Percentiles rank a stretch among this genome's conserved stretches.
Conservation (phyloP, 2,797 vertebrate species). For the Pristis pectinata region DNA sequence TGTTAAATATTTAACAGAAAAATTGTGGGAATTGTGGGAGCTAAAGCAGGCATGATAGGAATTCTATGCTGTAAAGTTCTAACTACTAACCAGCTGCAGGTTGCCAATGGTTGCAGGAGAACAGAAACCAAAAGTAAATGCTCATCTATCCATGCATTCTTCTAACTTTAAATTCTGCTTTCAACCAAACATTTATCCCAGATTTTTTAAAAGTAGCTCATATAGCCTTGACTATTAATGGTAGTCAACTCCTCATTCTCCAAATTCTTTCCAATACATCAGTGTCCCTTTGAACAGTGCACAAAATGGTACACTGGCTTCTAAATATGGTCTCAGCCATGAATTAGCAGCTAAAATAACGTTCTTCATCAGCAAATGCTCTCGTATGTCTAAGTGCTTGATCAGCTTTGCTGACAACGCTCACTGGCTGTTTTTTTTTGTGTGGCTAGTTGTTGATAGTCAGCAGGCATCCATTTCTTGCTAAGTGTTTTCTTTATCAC, state of each 20-base stretch:
- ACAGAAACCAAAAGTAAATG: background rate
- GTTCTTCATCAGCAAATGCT: background rate
- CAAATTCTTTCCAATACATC: constrained; percentile 22
- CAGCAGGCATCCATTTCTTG: background rate
- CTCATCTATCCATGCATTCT: background rate
- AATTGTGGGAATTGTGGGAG: background rate
- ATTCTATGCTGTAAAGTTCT: background rate
- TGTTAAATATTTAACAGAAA: background rate
- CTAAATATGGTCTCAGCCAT: background rate
- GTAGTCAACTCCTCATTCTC: constrained; percentile 9
- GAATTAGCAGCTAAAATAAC: constrained; percentile 9
- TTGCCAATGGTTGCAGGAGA: background rate
- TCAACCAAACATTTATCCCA: background rate
- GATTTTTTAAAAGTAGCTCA: background rate
- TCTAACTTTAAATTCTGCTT: background rate
- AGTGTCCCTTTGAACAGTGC: background rate
- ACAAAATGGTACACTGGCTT: background rate
- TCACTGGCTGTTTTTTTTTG: background rate
- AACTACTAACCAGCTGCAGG: background rate
- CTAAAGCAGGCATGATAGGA: background rate
- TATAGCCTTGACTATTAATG: constrained; percentile 32
- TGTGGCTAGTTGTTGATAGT: no score
- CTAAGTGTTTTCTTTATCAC: background rate
- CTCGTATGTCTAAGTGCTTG: background rate
- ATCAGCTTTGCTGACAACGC: background rate